phyloP scores from a whole-genome alignment of 2,797 vertebrate genomes.

The Lithobates sylvaticus region DNA sequence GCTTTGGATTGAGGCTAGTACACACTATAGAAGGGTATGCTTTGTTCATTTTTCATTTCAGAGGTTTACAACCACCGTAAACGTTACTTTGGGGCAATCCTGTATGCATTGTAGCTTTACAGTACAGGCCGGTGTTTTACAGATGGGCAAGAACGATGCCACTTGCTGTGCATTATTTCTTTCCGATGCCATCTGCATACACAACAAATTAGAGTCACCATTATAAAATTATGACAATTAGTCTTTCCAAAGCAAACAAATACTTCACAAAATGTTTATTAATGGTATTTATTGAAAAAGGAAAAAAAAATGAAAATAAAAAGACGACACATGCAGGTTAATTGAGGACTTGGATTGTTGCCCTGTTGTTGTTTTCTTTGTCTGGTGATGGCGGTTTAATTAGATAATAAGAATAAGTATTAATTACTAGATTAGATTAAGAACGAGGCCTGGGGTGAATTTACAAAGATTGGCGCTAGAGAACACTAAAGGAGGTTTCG shows the following conservation, averaged over 20 bases:
- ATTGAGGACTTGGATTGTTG: constrained; percentile 23
- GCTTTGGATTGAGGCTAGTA: too few species aligned
- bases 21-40: too few species aligned
- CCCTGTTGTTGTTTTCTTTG: constrained; percentile 23
- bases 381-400: constrained; percentile 17
- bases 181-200: not conserved
- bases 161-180: not conserved
- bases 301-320: not conserved
- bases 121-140: not conserved
- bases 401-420: constrained; percentile 18
- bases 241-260: not conserved
- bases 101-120: too few species aligned
- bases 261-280: constrained; percentile 9
- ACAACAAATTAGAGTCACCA: constrained; percentile 3
- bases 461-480: not conserved
- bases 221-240: constrained; percentile 26
- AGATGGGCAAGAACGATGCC: not conserved
- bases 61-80: too few species aligned
- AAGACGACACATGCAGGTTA: not conserved
- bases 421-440: constrained; percentile 21
- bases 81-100: too few species aligned
- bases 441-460: not conserved
- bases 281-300: not conserved
- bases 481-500: too few species aligned
- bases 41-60: too few species aligned